A percentile compares a stretch with the other conserved stretches of the same genome.
Evolutionary conservation across 37 sponge, comb jelly and placozoan species (phyloP).

Genomic region (Ephydatia muelleri): DNA sequence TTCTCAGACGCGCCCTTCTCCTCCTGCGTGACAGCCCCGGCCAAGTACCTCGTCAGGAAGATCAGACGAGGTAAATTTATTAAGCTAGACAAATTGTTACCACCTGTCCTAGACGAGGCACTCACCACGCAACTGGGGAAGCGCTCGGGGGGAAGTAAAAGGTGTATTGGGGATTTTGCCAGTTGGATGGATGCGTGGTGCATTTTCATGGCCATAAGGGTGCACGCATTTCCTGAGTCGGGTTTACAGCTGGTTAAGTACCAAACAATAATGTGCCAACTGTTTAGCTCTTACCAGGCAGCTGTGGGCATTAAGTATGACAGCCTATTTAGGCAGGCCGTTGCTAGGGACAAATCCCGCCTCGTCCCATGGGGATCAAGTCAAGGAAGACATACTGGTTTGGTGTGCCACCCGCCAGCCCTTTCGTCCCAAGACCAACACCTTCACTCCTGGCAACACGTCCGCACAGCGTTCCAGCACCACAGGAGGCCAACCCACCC

Average conservation of each 20-base stretch:
- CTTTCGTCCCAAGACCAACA: conserved; percentile 15
- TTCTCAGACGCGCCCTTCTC: conserved; percentile 7
- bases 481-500: too few species aligned
- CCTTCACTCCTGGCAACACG: conserved; percentile 13
- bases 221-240: background rate
- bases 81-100: conserved; percentile 14
- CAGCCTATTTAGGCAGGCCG: conserved; percentile 14
- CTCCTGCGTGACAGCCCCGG: conserved; percentile 24
- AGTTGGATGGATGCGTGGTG: conserved; percentile 53
- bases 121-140: background rate
- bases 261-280: too few species aligned
- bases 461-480: too few species aligned
- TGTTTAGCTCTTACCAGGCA: background rate
- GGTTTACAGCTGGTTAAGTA: conserved; percentile 8
- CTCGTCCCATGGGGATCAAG: conserved; percentile 19
- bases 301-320: conserved; percentile 19
- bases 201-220: conserved; percentile 8
- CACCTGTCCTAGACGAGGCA: background rate
- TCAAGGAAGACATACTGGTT: conserved; percentile 33
- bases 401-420: conserved; percentile 8
- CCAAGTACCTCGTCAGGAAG: background rate
- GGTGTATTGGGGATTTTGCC: conserved; percentile 15
- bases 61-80: conserved; percentile 32
- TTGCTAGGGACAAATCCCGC: conserved; percentile 22
- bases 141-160: background rate